Evolutionary conservation across 2,888 invertebrate genomes (phyloP), one percentile per base, ranked within the genome.

Genomic region (Phalera bucephala): DNA sequence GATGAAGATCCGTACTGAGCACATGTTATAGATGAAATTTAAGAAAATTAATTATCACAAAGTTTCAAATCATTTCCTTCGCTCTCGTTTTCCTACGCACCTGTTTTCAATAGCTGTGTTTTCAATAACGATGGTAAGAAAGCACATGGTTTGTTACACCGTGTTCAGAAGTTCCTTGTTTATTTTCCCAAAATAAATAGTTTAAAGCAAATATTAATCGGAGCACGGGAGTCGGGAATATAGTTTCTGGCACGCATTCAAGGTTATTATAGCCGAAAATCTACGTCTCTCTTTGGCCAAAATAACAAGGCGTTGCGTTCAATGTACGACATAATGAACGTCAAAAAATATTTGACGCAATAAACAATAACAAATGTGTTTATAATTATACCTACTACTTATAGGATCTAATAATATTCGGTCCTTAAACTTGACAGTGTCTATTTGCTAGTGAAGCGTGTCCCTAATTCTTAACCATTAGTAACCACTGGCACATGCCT

Each of bases 231-330:
- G 71, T 71, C 42, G 49, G 62, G 70, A 70, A 72, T 71, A 71
- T 60, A 64, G 62, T 64, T 69, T 60, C 30, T 72, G 92, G 94
- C 80, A 93, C 4, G 6, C 9, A 74, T 80, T 86, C 90, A 89
- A 90, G 89, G 88, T 80, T 78, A 41, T 31, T 38, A 44, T 55
- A 58, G 63, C 52, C 74, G 78, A 74, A 84, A 86, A 75, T 87
- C 63, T 86, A 68, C 88, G 83, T 75, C 88, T 90, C 69, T 67
- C 70, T 89, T 90, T 85, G 86, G 84, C 80, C 52, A 72, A 80
- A 66, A 72, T 55, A 62, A 59, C 61, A 47, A 65, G 64, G 63
- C 62, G 62, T 71, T 72, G 64, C 77, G 69, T 72, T 75, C 65
- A 77, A 75, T 72, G 71, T 47, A 64, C 65, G 58, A 61, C 56